Evolutionary conservation across 2,797 vertebrate genomes (phyloP), one percentile per base, ranked within the genome.

Genomic region (Lepilemur ruficaudatus): DNA sequence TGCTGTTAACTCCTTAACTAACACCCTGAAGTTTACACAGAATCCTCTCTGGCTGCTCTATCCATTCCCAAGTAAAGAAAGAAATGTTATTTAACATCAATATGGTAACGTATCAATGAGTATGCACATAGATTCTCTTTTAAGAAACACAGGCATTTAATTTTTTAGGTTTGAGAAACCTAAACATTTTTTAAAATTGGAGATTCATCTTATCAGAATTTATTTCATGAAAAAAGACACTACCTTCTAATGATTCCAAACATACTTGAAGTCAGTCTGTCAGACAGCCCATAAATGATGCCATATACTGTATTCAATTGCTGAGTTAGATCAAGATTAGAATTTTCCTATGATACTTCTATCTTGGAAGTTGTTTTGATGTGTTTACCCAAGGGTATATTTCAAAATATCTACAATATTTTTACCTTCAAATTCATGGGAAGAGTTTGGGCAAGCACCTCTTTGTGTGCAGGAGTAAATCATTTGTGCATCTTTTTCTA

Each of bases 251-350:
- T 65, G 67, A 79, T 76, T 79, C 4, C 13, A 82, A 89, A 95
- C 79, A 63, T 52, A 84, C 10, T 32, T 57, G 15, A 89, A 84
- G n/a, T 70, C 20, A 18, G 28, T 55, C 41, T 63, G 43, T n/a
- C 78, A 93, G 28, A 22, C 55, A 86, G 15, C 3, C 12, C 89
- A 84, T 65, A 94, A 92, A 86, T 46, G 50, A 91, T 30, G 7
- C 23, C 20, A 65, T 35, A 9, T 50, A 41, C 18, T 87, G 17
- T 15, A 79, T 7, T 75, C 57, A 73, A 20, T 35, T 95, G 65
- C 15, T 91, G 46, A 81, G n/a, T 50, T 61, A 89, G n/a, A 91
- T 59, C n/a, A 95, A 81, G 46, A 83, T 87, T 69, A 93, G 69
- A 80, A 78, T 67, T 91, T 85, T 57, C 46, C 93, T 78, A 14